phyloP scores from a whole-genome alignment of 1,140 invertebrate species.

The Maconellicoccus hirsutus region DNA sequence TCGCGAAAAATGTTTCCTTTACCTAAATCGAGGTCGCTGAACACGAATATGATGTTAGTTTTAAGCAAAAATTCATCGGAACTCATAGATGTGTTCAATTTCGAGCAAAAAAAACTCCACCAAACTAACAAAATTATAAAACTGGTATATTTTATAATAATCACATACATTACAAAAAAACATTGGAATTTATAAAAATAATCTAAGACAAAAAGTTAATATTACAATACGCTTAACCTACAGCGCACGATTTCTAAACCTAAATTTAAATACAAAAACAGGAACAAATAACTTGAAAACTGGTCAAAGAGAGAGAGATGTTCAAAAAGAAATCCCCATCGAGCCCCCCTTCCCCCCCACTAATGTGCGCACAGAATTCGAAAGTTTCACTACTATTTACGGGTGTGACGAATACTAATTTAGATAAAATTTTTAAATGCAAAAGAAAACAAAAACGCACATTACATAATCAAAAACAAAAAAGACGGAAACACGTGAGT shows the following conservation, averaged over 20 bases:
- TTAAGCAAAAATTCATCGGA: too few relatives aligned
- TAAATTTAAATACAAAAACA: constrained; percentile 11
- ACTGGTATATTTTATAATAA: constrained; percentile 20
- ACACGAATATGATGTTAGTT: too few relatives aligned
- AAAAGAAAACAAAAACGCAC: too few relatives aligned
- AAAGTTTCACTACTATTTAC: neutral
- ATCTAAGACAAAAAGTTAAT: neutral
- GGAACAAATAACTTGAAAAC: constrained; percentile 19
- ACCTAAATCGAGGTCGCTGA: too few relatives aligned
- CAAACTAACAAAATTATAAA: constrained; percentile 21
- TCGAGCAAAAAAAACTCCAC: too few relatives aligned
- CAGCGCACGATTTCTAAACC: neutral
- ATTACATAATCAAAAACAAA: too few relatives aligned
- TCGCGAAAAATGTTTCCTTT: too few relatives aligned
- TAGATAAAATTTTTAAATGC: too few relatives aligned
- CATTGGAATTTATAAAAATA: constrained; percentile 16
- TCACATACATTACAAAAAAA: constrained; percentile 19
- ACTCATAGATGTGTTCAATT: too few relatives aligned
- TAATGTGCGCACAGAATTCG: neutral
- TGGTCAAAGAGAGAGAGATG: neutral
- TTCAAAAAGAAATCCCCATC: neutral
- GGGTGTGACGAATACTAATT: too few relatives aligned
- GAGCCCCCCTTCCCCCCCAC: too few relatives aligned
- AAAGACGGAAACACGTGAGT: too few relatives aligned
- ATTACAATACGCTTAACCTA: constrained; percentile 10